A percentile compares a stretch with the other conserved stretches of the same genome.
phyloP scores from a whole-genome alignment of 2,797 vertebrate species.

The Crenuchus spilurus region DNA sequence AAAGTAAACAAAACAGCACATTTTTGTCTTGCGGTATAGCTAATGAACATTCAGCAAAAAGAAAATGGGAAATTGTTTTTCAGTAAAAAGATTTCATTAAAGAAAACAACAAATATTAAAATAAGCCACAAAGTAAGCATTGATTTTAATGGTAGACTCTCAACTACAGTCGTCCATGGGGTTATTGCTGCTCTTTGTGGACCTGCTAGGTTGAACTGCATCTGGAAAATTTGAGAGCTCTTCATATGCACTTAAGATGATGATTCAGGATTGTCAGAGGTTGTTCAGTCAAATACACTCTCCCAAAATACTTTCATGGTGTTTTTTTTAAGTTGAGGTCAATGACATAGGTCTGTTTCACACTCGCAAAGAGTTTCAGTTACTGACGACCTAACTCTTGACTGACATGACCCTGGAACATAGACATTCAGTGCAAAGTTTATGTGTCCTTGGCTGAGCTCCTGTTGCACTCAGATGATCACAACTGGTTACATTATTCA shows the following conservation, averaged over 20 bases:
- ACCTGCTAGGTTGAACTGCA: too few relatives aligned
- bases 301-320: constrained; percentile 25
- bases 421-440: constrained; percentile 25
- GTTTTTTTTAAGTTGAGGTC: constrained; percentile 34
- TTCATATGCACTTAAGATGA: background rate
- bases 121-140: background rate
- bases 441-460: constrained; percentile 13
- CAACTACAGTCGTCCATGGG: background rate
- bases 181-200: too few relatives aligned
- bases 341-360: constrained; percentile 43
- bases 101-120: background rate
- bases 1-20: constrained; percentile 34
- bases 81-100: too few relatives aligned
- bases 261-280: background rate
- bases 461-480: background rate
- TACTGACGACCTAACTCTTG: constrained; percentile 13
- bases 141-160: background rate
- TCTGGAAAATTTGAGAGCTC: background rate
- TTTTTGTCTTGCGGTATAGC: constrained; percentile 14
- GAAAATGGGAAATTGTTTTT: too few relatives aligned
- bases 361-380: constrained; percentile 20
- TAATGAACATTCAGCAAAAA: background rate
- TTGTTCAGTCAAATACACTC: background rate
- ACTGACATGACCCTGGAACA: constrained; percentile 20
- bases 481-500: constrained; percentile 24